Evolutionary conservation across 2,888 invertebrate genomes (phyloP), one percentile per base, ranked within the genome.

Genomic region (Lacanobia oleracea): DNA sequence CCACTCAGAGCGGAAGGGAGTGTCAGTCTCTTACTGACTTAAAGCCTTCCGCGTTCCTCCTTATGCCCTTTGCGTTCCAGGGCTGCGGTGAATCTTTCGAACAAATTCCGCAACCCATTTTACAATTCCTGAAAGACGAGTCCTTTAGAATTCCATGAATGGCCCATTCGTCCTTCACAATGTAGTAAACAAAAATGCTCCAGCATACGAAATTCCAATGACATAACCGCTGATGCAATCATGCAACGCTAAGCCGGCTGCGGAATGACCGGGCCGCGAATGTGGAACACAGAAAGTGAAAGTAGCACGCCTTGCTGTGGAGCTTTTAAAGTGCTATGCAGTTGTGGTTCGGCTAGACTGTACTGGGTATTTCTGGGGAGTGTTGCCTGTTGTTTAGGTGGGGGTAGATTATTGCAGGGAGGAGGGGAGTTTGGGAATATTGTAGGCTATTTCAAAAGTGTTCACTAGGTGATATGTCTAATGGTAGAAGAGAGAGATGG

Each of bases 261-360:
- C 87, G 83, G 86, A 84, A 89, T 82, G 86, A 86, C 88, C 88
- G 84, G 83, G 89, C 87, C 88, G 90, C 87, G 81, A 89, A 94
- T 92, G 92, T 93, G 89, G 93, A 90, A 90, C 94, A 87, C 88
- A 75, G 88, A 88, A 88, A 92, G 95, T 94, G 95, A 95, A 94
- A 95, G 95, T 94, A 83, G 93, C 89, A 89, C 93, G 88, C 73
- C 82, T 82, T 72, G 67, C 74, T 67, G 45, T 16, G 21, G 72
- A 85, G 85, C 85, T 85, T 85, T 84, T 74, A 70, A n/a, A 79
- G 77, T 72, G 75, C 76, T 57, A 69, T 75, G 83, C 76, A 81
- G 62, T 79, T 81, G 67, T 48, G 66, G 57, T 56, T 53, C 43
- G 62, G 10, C 63, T 67, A 65, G 61, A 72, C 21, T 7, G 23